phyloP scores from a whole-genome alignment of 2,797 vertebrate species.

The Myotis myotis region DNA sequence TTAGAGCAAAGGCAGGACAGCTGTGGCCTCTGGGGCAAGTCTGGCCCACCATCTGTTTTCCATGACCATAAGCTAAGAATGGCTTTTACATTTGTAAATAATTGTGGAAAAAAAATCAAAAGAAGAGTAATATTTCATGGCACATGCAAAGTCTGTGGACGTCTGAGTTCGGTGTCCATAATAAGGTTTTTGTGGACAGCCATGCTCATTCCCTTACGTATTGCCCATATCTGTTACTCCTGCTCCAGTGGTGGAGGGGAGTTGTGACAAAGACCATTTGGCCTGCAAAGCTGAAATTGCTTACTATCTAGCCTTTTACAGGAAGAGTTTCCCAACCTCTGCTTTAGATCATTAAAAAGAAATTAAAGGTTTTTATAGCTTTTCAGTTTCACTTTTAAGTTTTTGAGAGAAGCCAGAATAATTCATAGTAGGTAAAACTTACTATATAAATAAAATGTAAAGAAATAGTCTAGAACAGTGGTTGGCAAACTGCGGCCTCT shows the following conservation, averaged over 20 bases:
- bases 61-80: background rate
- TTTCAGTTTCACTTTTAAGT: background rate
- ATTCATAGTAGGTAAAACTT: background rate
- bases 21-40: background rate
- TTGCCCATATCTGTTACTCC: background rate
- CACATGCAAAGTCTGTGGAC: background rate
- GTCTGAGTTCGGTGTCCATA: background rate
- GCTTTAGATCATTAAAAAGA: background rate
- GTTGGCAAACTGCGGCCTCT: no score
- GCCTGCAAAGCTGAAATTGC: background rate
- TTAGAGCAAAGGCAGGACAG: background rate
- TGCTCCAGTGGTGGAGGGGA: background rate
- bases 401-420: background rate
- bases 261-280: background rate
- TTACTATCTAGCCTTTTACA: background rate
- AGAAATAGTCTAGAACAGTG: background rate
- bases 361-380: slow-evolving; percentile 18
- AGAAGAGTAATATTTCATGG: background rate
- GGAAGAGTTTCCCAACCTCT: background rate
- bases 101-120: background rate
- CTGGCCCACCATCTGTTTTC: background rate
- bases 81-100: background rate
- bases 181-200: background rate
- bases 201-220: background rate
- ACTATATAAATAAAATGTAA: background rate